phyloP scores from a whole-genome alignment of 2,888 invertebrate genomes.

The Apotomis turbidana region DNA sequence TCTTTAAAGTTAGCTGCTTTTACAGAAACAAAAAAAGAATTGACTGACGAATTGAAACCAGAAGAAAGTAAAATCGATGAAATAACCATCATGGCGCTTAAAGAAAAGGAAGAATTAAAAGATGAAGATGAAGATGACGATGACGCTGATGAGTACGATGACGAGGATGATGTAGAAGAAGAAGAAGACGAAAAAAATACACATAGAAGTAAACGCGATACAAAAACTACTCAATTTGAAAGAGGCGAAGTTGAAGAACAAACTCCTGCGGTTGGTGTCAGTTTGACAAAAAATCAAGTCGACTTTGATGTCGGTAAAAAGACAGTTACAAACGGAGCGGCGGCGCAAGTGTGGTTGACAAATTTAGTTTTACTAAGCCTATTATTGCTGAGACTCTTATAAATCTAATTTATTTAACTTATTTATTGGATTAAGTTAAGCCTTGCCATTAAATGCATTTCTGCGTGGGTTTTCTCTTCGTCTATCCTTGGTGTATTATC shows the following conservation, averaged over 20 bases:
- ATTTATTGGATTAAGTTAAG: conserved; percentile 75
- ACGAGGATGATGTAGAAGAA: conserved; percentile 45
- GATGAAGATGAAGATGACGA: conserved; percentile 44
- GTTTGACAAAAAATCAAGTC: conserved; percentile 61
- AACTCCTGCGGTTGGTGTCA: conserved; percentile 56
- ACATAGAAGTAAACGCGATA: conserved; percentile 60
- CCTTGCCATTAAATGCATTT: conserved; percentile 81
- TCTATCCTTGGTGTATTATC: conserved; percentile 27
- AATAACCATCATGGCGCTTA: conserved; percentile 41
- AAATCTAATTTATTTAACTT: conserved; percentile 61
- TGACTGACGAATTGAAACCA: conserved; percentile 57
- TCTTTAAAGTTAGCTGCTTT: conserved; percentile 69
- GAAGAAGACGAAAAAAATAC: conserved; percentile 47
- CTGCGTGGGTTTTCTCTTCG: conserved; percentile 46
- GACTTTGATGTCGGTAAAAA: conserved; percentile 56
- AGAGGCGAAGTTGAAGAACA: conserved; percentile 61
- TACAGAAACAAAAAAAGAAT: conserved; percentile 51
- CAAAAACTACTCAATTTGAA: conserved; percentile 66
- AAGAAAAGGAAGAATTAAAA: background rate
- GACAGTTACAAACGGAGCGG: conserved; percentile 45
- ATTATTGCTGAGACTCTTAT: conserved; percentile 60
- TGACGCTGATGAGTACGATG: conserved; percentile 52
- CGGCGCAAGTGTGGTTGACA: conserved; percentile 50
- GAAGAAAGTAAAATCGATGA: conserved; percentile 62
- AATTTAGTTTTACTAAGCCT: conserved; percentile 59